phyloP scores from a whole-genome alignment of 2,113 vertebrate species.

The Arvicanthis niloticus region DNA sequence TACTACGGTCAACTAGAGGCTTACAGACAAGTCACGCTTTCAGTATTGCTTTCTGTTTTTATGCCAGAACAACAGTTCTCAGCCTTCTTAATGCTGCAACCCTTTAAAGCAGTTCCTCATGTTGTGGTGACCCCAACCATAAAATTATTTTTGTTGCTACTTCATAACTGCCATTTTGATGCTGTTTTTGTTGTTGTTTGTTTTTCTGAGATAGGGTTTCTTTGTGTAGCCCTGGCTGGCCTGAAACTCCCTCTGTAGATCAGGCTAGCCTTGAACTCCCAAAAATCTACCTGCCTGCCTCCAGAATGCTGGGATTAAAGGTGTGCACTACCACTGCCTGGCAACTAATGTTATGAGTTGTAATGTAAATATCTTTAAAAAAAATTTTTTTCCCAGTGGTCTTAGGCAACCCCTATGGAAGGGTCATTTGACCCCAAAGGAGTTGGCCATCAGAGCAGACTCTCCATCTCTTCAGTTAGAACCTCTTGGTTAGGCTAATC shows the following conservation, averaged over 20 bases:
- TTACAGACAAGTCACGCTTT: neutral
- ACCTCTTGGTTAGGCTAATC: neutral
- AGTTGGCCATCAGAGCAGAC: neutral
- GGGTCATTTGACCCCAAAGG: neutral
- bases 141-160: neutral
- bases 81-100: neutral
- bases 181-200: neutral
- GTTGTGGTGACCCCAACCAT: neutral
- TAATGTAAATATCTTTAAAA: neutral
- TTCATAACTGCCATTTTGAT: neutral
- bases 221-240: neutral
- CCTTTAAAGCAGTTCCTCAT: neutral
- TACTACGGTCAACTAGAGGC: neutral
- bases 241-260: neutral
- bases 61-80: neutral
- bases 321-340: neutral
- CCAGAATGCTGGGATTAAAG: neutral
- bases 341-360: neutral
- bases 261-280: neutral
- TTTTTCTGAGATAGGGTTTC: neutral
- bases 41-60: neutral
- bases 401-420: neutral
- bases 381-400: neutral
- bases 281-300: neutral
- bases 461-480: neutral